A percentile compares a stretch with the other conserved stretches of the same genome.
Evolutionary conservation across 1,140 invertebrate species (phyloP).

Genomic region (Babylonia areolata): DNA sequence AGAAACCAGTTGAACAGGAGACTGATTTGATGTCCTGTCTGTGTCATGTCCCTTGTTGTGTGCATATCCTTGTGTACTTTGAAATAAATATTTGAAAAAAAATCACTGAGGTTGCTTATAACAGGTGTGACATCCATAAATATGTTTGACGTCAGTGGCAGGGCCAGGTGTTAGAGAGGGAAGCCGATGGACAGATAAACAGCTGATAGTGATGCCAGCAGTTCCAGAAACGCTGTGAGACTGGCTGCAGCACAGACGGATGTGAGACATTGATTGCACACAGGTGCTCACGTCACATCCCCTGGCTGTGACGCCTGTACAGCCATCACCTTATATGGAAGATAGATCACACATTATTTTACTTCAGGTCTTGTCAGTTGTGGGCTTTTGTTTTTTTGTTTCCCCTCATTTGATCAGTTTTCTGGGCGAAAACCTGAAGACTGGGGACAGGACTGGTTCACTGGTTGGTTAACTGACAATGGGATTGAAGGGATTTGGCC

Average conservation of each 20-base stretch:
- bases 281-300: background rate
- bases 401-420: no score
- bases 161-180: background rate
- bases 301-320: background rate
- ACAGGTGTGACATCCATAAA: background rate
- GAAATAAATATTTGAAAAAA: background rate
- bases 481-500: no score
- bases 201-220: background rate
- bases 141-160: background rate
- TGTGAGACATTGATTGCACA: background rate
- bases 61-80: background rate
- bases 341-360: background rate
- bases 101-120: no score
- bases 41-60: no score
- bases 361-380: no score
- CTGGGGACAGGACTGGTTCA: no score
- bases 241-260: background rate
- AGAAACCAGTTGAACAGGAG: no score
- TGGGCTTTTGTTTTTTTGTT: no score
- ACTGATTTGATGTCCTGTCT: no score
- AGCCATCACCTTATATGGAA: background rate
- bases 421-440: no score
- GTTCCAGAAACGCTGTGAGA: background rate
- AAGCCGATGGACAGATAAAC: background rate
- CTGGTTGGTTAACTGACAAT: no score